These are phyloP conservation scores for Tolmerus cingulatus DNA, from an alignment of 2,888 invertebrate species.

Conservation along the genomic window DNA sequence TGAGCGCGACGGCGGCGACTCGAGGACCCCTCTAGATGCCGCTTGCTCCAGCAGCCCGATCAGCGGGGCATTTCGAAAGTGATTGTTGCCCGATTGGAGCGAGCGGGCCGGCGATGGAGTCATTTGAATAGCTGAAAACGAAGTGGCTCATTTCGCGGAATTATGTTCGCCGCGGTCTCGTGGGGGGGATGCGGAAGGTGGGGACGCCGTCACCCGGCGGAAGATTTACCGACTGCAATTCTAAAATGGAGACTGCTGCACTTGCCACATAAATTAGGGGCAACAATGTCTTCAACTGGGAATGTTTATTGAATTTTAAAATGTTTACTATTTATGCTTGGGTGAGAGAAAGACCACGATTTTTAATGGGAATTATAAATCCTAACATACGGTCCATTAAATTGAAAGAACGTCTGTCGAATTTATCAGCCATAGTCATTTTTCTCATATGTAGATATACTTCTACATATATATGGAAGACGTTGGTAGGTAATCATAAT, in stretches of 20 bases:
- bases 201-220: background rate
- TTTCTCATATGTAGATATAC: too few relatives aligned
- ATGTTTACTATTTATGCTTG: background rate
- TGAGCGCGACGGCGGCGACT: background rate
- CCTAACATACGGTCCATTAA: background rate
- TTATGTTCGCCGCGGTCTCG: background rate
- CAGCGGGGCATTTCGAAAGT: constrained; percentile 20
- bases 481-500: too few relatives aligned
- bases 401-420: too few relatives aligned
- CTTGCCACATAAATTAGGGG: background rate
- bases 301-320: background rate
- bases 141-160: background rate
- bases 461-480: too few relatives aligned
- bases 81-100: constrained; percentile 25
- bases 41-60: background rate
- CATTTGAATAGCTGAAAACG: background rate
- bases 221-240: background rate
- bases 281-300: background rate
- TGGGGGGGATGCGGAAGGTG: background rate
- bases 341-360: background rate
- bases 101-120: background rate
- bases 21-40: background rate
- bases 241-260: background rate
- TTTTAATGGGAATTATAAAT: background rate
- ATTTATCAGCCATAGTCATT: too few relatives aligned